phyloP scores from a whole-genome alignment of 1,140 invertebrate genomes.

The Trigoniulus corallinus region DNA sequence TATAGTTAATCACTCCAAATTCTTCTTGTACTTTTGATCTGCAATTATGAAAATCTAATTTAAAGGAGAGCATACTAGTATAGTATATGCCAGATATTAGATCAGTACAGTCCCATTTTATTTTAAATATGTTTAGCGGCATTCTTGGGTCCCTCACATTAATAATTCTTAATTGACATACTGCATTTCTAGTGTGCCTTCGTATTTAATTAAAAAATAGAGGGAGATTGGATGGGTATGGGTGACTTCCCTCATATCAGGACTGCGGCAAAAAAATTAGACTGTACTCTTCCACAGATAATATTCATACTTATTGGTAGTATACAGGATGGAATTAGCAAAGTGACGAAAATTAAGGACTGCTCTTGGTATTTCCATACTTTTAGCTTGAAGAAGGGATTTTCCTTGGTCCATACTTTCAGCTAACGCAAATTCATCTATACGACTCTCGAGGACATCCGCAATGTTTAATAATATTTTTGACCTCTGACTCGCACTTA shows the following conservation, averaged over 20 bases:
- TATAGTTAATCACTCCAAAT: conserved; percentile 30
- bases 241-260: no score
- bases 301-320: conserved; percentile 11
- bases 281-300: no score
- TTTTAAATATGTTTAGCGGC: no score
- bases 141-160: no score
- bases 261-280: background rate
- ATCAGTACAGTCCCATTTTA: no score
- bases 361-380: conserved; percentile 38
- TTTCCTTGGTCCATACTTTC: conserved; percentile 43
- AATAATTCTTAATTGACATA: no score
- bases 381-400: conserved; percentile 32
- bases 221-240: no score
- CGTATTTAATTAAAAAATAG: no score
- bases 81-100: no score
- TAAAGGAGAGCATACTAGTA: background rate
- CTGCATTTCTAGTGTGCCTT: no score
- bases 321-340: conserved; percentile 23
- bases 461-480: conserved; percentile 30
- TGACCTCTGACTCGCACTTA: conserved; percentile 19
- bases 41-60: background rate
- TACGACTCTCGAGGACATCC: conserved; percentile 32
- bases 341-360: conserved; percentile 38
- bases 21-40: conserved; percentile 1
- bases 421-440: conserved; percentile 33